phyloP scores from a whole-genome alignment of 2,888 invertebrate genomes.

The Melangyna quadrimaculata region DNA sequence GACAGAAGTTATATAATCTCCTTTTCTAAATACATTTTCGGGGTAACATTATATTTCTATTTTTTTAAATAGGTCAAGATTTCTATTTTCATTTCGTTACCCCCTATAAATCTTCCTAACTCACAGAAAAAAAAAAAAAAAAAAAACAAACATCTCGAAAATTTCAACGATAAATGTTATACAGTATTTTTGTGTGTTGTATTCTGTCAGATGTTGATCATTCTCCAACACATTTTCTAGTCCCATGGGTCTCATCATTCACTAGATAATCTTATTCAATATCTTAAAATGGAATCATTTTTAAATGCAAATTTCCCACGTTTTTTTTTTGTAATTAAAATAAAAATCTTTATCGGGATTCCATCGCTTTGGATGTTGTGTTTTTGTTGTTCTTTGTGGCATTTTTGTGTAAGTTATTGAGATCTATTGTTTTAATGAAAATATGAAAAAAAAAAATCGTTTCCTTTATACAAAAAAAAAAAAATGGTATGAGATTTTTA shows the following conservation, averaged over 20 bases:
- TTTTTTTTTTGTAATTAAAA: constrained; percentile 60
- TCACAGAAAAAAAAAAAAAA: constrained; percentile 1
- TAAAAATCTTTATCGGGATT: constrained; percentile 56
- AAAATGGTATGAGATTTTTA: neutral
- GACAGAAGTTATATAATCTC: no score
- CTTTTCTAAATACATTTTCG: no score
- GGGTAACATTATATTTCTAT: neutral
- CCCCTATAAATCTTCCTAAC: neutral
- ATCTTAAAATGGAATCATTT: constrained; percentile 61
- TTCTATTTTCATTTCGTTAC: neutral
- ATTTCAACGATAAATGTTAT: neutral
- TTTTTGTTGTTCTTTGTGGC: neutral
- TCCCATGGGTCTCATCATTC: constrained; percentile 61
- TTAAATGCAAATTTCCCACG: constrained; percentile 70
- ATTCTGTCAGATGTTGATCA: constrained; percentile 57
- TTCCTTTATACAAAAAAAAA: neutral
- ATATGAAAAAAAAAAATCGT: neutral
- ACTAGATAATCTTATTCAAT: constrained; percentile 61
- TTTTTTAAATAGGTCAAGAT: neutral
- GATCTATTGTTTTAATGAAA: constrained; percentile 54
- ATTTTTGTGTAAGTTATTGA: constrained; percentile 60
- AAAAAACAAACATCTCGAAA: neutral
- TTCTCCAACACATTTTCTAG: constrained; percentile 23
- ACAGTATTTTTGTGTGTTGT: neutral
- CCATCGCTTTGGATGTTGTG: constrained; percentile 21